Evolutionary conservation across 2,888 invertebrate genomes (phyloP), one percentile per base, ranked within the genome.

Genomic region (Xylota segnis): DNA sequence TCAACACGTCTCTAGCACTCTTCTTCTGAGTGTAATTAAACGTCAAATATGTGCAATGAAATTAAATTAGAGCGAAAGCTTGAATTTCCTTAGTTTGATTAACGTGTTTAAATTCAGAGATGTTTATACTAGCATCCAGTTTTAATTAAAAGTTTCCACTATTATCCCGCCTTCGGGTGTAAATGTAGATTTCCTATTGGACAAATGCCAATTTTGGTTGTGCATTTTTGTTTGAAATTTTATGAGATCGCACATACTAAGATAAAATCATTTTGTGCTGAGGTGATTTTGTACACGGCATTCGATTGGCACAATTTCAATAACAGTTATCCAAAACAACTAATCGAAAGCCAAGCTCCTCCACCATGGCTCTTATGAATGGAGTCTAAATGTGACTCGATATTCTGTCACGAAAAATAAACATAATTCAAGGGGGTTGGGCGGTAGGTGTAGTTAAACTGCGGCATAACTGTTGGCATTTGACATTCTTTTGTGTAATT

Each of bases 391-490:
- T 14, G 14, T 56, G 43, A 9, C 16, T n/a, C 23, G 45, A n/a
- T 58, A 66, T 40, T 2, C n/a, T 59, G 50, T 52, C 65, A 71
- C 23, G 14, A 52, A 71, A 56, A 40, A 63, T 63, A 63, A 71
- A 78, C 18, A 63, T 14, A 34, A 54, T 32, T 32, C 63, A 18
- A 37, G 0, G 61, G 68, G 61, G 68, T 37, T 37, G 37, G 56
- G 40, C 27, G 65, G 50, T 37, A n/a, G 23, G 52, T 59, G 18
- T 52, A 68, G 63, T 56, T 63, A 82, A 75, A 82, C 75, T 82
- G 82, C 63, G 63, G 70, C 75, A 82, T 70, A 70, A 75, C 63
- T 82, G 54, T 75, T 75, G 74, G 61, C 75, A 61, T 70, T 75
- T 58, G 16, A 52, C 43, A 70, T 34, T n/a, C 23, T 59, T 59